These are phyloP conservation scores for Phalacrocorax carbo DNA, from an alignment of 2,113 vertebrate species.

Conservation along the genomic window DNA sequence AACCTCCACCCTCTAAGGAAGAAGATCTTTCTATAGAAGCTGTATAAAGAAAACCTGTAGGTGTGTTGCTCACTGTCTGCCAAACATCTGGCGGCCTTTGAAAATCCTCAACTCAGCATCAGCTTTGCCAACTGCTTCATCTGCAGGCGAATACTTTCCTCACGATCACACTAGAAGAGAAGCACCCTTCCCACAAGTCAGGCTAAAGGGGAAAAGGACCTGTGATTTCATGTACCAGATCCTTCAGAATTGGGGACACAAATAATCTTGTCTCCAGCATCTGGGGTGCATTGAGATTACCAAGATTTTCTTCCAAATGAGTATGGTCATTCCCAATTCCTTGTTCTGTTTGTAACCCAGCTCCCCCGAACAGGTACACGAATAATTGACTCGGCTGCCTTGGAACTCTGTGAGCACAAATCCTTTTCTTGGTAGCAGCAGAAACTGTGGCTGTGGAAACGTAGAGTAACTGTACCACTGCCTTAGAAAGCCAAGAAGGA, in stretches of 20 bases:
- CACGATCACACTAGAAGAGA: background rate
- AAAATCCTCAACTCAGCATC: background rate
- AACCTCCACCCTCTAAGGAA: background rate
- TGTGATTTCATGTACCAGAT: background rate
- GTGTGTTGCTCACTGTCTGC: background rate
- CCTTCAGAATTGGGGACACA: background rate
- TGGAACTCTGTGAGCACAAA: background rate
- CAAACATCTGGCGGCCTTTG: background rate
- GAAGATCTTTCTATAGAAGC: background rate
- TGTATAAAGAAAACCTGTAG: background rate
- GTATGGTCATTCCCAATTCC: background rate
- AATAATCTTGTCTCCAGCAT: background rate
- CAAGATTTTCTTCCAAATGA: background rate
- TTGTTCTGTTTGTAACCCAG: background rate
- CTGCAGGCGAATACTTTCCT: background rate
- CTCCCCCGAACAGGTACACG: background rate
- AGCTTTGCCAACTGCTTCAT: background rate
- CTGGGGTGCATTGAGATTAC: background rate
- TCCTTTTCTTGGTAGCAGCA: background rate
- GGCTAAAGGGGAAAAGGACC: background rate
- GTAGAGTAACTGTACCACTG: background rate
- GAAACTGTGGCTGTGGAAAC: background rate
- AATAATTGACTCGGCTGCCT: background rate
- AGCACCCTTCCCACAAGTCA: background rate
- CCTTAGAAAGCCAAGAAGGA: background rate